Conservation (phyloP, 2,113 vertebrate species). For the Takifugu bimaculatus region DNA sequence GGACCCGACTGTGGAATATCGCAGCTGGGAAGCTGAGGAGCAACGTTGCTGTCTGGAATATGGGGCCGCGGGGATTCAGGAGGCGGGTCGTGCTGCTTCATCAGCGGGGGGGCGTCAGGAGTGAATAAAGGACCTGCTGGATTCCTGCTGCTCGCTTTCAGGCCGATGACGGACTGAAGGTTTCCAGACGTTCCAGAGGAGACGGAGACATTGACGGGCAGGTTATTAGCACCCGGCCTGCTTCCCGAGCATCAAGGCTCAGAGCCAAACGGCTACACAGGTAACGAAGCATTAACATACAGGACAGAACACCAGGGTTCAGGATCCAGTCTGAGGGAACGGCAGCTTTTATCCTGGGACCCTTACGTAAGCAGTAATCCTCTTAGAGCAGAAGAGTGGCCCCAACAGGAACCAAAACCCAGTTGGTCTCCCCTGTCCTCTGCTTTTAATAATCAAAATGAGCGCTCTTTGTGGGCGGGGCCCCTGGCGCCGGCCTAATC, state of each 20-base stretch:
- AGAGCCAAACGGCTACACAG: no score
- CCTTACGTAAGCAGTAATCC: constrained; percentile 65
- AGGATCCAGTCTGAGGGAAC: constrained; percentile 52
- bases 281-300: no score
- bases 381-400: constrained; percentile 55
- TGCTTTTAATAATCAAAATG: constrained; percentile 67
- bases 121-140: background rate
- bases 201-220: background rate
- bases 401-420: constrained; percentile 56
- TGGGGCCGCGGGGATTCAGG: constrained; percentile 36
- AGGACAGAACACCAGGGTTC: background rate
- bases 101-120: constrained; percentile 1
- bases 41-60: constrained; percentile 20
- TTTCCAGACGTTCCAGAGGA: background rate
- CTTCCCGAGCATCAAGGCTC: no score
- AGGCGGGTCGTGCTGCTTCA: constrained; percentile 6
- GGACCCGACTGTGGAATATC: constrained; percentile 14
- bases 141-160: background rate
- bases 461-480: constrained; percentile 25
- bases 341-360: constrained; percentile 61
- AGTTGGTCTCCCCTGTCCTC: constrained; percentile 50
- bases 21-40: constrained; percentile 2
- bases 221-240: no score
- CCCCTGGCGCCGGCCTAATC: constrained; percentile 46
- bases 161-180: background rate